These are phyloP conservation scores for Coreius guichenoti DNA, from an alignment of 2,797 vertebrate species.

Conservation along the genomic window DNA sequence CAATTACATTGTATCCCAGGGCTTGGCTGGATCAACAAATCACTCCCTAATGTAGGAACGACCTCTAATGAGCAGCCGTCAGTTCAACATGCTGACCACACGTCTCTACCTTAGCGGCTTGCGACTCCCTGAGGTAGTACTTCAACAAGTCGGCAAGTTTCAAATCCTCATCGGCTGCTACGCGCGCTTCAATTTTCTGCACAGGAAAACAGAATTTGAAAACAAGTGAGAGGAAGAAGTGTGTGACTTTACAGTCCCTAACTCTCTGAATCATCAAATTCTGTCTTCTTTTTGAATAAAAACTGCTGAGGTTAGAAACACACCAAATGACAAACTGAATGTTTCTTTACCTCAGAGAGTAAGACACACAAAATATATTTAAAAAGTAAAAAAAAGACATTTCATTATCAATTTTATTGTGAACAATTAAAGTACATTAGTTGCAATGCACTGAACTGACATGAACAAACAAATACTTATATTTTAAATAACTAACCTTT, in stretches of 20 bases:
- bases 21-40: neutral
- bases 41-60: neutral
- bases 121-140: slow-evolving; percentile 97
- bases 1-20: neutral
- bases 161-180: slow-evolving; percentile 96
- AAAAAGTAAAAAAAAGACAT: neutral
- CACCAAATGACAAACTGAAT: neutral
- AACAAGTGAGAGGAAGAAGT: slow-evolving; percentile 32
- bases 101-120: slow-evolving; percentile 91
- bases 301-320: slow-evolving; percentile 35
- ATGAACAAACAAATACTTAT: neutral
- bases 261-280: neutral
- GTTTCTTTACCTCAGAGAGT: neutral
- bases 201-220: slow-evolving; percentile 51
- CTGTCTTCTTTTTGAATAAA: neutral
- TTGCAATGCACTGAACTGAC: neutral
- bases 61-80: neutral
- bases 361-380: slow-evolving; percentile 4
- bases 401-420: neutral
- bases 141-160: slow-evolving; percentile 97
- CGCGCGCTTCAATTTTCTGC: slow-evolving; percentile 96
- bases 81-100: slow-evolving; percentile 13
- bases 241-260: slow-evolving; percentile 28
- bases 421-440: neutral
- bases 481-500: neutral